A percentile compares a stretch with the other conserved stretches of the same genome.
phyloP scores from a whole-genome alignment of 2,797 vertebrate genomes.

The Acrocephalus scirpaceus region DNA sequence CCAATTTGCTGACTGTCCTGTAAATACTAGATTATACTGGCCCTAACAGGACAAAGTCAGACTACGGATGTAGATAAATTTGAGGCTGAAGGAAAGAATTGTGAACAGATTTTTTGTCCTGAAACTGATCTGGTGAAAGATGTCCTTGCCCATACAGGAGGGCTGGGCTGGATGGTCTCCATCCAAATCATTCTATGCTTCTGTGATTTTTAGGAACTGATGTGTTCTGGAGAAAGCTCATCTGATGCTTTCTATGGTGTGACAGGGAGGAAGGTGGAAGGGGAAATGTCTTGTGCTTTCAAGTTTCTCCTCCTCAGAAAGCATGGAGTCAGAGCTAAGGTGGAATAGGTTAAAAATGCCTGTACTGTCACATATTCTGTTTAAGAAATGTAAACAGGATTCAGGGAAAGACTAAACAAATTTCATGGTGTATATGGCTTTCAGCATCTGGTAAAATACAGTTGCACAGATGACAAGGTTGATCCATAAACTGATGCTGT shows the following conservation, averaged over 20 bases:
- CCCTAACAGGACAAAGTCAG: not conserved
- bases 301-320: not conserved
- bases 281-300: not conserved
- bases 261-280: not conserved
- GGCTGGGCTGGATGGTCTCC: not conserved
- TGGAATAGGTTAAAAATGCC: not conserved
- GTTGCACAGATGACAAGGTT: not conserved
- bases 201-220: not conserved
- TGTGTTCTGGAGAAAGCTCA: not conserved
- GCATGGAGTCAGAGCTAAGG: not conserved
- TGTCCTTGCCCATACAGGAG: not conserved
- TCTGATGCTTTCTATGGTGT: not conserved
- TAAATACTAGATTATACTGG: not conserved
- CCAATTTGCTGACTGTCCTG: fast-evolving
- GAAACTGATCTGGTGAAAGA: not conserved
- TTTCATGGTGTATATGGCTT: not conserved
- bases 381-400: not conserved
- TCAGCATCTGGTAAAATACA: not conserved
- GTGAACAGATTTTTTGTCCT: not conserved
- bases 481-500: not conserved
- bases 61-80: not conserved
- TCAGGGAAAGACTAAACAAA: not conserved
- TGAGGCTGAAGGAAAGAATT: not conserved
- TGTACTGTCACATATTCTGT: not conserved
- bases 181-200: not conserved